These are phyloP conservation scores for Cyprinodon diabolis DNA, from an alignment of 2,797 vertebrate species.

Conservation along the genomic window DNA sequence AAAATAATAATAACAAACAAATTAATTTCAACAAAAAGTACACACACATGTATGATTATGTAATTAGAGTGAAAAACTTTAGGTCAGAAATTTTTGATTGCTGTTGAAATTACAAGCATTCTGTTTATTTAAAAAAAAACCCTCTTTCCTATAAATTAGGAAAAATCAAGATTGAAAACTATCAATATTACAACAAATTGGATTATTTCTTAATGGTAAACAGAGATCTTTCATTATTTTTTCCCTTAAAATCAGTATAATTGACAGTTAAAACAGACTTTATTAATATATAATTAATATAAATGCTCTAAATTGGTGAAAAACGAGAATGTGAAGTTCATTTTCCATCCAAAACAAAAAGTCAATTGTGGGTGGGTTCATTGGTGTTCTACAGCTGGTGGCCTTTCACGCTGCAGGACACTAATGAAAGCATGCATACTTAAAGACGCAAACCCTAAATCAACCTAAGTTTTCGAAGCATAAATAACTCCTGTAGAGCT, in stretches of 20 bases:
- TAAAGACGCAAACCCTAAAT: background rate
- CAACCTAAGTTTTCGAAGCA: background rate
- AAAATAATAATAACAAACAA: no score
- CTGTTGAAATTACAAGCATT: background rate
- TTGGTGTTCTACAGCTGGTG: background rate
- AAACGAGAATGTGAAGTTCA: background rate
- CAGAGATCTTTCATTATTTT: no score
- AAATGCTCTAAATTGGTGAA: background rate
- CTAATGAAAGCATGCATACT: background rate
- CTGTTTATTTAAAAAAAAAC: no score
- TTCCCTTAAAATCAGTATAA: no score
- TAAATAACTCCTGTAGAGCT: conserved; percentile 1
- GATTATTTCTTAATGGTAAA: background rate
- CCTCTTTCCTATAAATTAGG: background rate
- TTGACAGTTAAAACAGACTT: background rate
- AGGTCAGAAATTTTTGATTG: no score
- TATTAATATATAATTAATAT: background rate
- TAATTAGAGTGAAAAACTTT: background rate
- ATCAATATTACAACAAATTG: background rate
- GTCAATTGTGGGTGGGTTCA: background rate
- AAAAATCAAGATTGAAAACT: background rate
- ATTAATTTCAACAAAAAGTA: no score
- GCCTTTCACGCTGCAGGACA: background rate
- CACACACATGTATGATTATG: background rate
- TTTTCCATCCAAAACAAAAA: background rate